Evolutionary conservation across 2,888 invertebrate species (phyloP), one percentile per base, ranked within the genome.

Genomic region (Lithosia quadra): DNA sequence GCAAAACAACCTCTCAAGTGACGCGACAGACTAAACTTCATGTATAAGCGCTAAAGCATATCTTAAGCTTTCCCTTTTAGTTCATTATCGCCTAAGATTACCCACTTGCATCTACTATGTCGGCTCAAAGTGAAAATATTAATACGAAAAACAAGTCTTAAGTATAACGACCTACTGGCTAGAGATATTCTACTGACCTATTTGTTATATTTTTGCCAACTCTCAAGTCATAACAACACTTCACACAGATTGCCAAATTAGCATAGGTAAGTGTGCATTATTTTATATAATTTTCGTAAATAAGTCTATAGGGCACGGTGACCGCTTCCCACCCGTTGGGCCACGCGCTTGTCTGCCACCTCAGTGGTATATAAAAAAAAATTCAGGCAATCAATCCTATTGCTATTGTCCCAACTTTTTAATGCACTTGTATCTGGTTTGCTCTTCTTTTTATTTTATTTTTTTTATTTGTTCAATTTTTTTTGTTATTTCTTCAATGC

Each of bases 61-160:
- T 53, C 22, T 57, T 55, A 65, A 79, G 77, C 80, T 79, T 83
- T 83, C 77, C 79, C 77, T 80, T 81, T 78, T 82, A 80, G 73
- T 68, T 74, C 66, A 70, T 71, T 71, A 78, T 74, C 78, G 10
- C 18, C 68, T 69, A 68, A 72, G 66, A 67, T 73, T 73, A 57
- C 75, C 76, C 72, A 77, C 74, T 79, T 72, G 76, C 72, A 68
- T 67, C 63, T 65, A 71, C 77, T 71, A 84, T 76, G 78, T 77
- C 69, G 75, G 67, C 69, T 68, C 71, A 67, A 77, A 79, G 85
- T 79, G 84, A 84, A 84, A 84, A 82, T 80, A 79, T 77, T 76
- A 76, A 75, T 70, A 68, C 74, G 72, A 77, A 83, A 75, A 85
- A 85, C 85, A 73, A 81, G 84, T 83, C 75, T 77, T 22, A n/a